Evolutionary conservation across 2,888 invertebrate genomes (phyloP), one percentile per base, ranked within the genome.

Genomic region (Lycocerus yunnanus): DNA sequence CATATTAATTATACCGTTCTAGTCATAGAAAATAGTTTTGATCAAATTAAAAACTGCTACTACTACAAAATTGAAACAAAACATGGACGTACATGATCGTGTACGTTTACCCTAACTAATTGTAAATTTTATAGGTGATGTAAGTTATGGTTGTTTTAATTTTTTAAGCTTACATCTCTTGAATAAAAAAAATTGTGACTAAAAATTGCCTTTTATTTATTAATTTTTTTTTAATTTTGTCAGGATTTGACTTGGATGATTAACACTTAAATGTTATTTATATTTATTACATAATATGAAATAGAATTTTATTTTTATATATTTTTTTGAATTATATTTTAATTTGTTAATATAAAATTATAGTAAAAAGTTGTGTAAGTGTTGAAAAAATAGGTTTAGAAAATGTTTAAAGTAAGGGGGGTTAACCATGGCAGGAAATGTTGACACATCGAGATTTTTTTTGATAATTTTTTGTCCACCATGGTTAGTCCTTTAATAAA

Each of bases 1-100:
- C 43, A 43, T 43, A 43, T 43, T 43, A 43, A 63, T 63, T 16
- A 63, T 63, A 63, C 61, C 61, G 18, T 63, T 63, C 61, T 63
- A 63, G 61, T 63, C 61, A 20, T 63, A 63, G 61, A 63, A 63
- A 63, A 63, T 63, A 63, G 61, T 63, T 63, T 63, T 63, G 18
- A 18, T 16, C 61, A 61, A 18, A 61, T 63, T 63, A 16, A 20
- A 63, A 63, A 63, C n/a, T 43, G 43, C 43, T 43, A 43, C 43
- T 43, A 43, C 43, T 43, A 43, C 43, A 43, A 43, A 43, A 43
- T 43, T 43, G 43, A 43, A 43, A 43, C 43, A 43, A 43, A 43
- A 43, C 43, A 43, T n/a, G 43, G 43, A 43, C 43, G 43, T 43
- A 43, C 43, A 43, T 8, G 8, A 43, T 43, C n/a, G 43, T 43